Base-by-base conservation (phyloP, 1,140 invertebrate genomes). In the Saccostrea cuccullata region DNA sequence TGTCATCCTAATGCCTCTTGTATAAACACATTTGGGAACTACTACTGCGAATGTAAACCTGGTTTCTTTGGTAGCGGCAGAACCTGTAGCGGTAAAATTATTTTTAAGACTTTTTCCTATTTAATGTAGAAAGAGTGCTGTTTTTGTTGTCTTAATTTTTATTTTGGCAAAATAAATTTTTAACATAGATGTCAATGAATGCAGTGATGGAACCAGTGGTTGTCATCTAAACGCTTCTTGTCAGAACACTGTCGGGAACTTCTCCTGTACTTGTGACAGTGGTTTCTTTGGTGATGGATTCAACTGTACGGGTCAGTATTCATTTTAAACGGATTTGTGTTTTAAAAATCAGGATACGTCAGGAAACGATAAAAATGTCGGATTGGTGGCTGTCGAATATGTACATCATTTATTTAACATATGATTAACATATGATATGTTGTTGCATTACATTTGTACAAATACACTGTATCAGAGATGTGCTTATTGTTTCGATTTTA, bases 161-260 rank as follows among this genome's bases (percentile, higher is more conserved):
- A 12, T 60, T 13, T 4, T 11, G 13, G 0, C 6, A 20, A n/a
- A 64, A 64, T 64, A 47, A 8, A 2, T 47, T 47, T 47, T 30
- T 73, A 3, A 36, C 15, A 36, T 36, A 77, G 70, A 77, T 77
- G 70, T 77, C 15, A 30, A 77, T 30, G 70, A 77, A 36, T 77
- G 70, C 13, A 4, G 5, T 15, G 70, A 12, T 36, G 23, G 23
- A 15, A 30, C 70, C 26, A 77, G 15, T 30, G 70, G 26, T 11
- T 77, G 70, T 77, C 70, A 77, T 36, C 15, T 77, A 30, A 77
- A 77, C 12, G 70, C 70, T 36, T 36, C 70, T 26, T 77, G 70
- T 77, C 30, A 77, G 13, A 77, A 77, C 15, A 30, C 70, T 12
- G 26, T 77, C 2, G 70, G 70, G 6, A 77, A 77, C 70, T 77